A percentile compares a stretch with the other conserved stretches of the same genome.
Conservation (phyloP, 2,888 invertebrate species). For the Rapana venosa region DNA sequence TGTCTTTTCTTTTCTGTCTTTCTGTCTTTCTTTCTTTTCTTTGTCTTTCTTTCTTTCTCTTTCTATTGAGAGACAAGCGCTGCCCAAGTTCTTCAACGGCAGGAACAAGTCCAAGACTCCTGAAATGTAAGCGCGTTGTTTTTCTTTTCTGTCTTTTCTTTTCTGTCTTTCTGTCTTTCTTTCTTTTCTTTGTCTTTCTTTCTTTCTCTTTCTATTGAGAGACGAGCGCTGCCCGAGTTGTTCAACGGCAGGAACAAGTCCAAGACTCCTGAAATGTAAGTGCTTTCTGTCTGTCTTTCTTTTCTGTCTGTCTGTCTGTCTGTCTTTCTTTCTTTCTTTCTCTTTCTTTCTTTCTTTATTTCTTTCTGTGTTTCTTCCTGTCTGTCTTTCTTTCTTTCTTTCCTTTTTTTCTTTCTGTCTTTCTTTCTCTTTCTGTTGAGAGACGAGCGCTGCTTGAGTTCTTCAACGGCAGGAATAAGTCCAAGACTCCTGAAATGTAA, state of each 20-base stretch:
- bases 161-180: too few species aligned
- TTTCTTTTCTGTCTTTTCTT: background rate
- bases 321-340: too few species aligned
- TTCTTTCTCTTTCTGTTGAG: too few species aligned
- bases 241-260: conserved; percentile 99
- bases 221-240: conserved; percentile 97
- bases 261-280: conserved; percentile 94
- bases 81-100: conserved; percentile 98
- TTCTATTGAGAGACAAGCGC: conserved; percentile 97
- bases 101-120: conserved; percentile 99
- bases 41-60: too few species aligned
- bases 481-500: conserved; percentile 95
- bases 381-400: too few species aligned
- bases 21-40: too few species aligned
- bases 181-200: too few species aligned
- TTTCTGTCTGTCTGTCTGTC: background rate
- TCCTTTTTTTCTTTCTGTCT: too few species aligned
- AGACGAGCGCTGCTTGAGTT: conserved; percentile 98
- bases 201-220: conserved; percentile 99
- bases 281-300: conserved; percentile 13
- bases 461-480: conserved; percentile 98
- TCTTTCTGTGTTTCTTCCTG: too few species aligned
- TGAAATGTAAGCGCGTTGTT: conserved; percentile 83
- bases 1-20: too few species aligned
- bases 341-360: too few species aligned